phyloP scores from a whole-genome alignment of 2,113 vertebrate genomes.

The Ciconia maguari region DNA sequence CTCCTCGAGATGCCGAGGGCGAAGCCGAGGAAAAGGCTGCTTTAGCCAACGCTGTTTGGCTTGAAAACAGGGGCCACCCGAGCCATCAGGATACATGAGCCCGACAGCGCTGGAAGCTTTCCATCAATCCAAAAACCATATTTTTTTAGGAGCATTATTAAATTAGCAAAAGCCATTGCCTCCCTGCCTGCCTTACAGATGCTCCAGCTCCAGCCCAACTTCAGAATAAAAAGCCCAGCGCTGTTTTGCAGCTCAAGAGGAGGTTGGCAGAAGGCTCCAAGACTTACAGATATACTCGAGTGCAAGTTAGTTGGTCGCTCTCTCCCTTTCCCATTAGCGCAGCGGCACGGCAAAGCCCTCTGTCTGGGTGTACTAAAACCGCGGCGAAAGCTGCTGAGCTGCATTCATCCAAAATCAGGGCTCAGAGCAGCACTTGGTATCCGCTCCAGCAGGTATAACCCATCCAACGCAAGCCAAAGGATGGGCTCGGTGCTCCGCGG shows the following conservation, averaged over 20 bases:
- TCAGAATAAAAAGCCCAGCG: not conserved
- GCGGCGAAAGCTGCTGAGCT: fast-evolving
- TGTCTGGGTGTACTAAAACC: not conserved
- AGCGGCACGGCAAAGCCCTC: not conserved
- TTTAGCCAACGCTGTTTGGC: fast-evolving
- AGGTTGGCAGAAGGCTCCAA: not conserved
- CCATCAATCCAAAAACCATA: fast-evolving
- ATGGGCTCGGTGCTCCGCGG: fast-evolving
- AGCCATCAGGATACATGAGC: fast-evolving
- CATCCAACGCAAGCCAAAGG: not conserved
- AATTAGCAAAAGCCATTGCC: not conserved
- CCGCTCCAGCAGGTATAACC: not conserved
- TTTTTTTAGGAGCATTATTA: not conserved
- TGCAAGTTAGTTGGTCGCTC: fast-evolving
- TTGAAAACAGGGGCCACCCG: not conserved
- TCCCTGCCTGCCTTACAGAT: not conserved
- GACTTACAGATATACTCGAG: fast-evolving
- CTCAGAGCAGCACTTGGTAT: not conserved
- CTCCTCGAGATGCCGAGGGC: fast-evolving
- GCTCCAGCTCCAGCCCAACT: not conserved
- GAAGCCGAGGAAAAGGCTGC: not conserved
- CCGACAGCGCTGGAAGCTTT: fast-evolving
- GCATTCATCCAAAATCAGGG: not conserved
- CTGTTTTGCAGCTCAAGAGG: not conserved
- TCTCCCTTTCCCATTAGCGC: not conserved